These are phyloP conservation scores for Xiphorhynchus erythropygius DNA, from an alignment of 2,797 vertebrate genomes.

Conservation along the genomic window DNA sequence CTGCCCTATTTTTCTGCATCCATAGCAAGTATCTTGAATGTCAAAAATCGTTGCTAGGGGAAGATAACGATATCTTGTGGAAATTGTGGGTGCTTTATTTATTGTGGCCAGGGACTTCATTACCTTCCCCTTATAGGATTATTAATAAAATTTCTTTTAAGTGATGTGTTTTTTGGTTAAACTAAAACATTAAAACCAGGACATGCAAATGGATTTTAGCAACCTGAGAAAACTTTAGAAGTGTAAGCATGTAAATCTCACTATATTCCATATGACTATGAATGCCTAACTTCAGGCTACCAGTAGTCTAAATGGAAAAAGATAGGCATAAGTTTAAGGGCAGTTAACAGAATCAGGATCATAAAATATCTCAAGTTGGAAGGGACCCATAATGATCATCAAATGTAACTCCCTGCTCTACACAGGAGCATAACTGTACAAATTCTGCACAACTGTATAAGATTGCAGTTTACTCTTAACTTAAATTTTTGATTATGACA, in stretches of 20 bases:
- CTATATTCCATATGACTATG: not conserved
- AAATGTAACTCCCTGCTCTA: not conserved
- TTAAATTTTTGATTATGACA: not conserved
- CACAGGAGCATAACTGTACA: accelerated
- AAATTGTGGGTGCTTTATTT: constrained; percentile 26
- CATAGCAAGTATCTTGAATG: constrained; percentile 41
- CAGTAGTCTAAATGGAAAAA: not conserved
- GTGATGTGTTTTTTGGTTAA: not conserved
- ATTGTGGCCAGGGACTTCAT: not conserved
- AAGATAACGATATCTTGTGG: constrained; percentile 29
- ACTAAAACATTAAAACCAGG: not conserved
- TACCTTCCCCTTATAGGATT: not conserved
- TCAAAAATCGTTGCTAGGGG: constrained; percentile 43
- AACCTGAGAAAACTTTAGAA: not conserved
- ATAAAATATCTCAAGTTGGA: not conserved
- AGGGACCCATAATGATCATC: not conserved
- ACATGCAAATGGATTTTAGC: not conserved
- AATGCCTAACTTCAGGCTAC: not conserved
- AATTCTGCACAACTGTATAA: not conserved
- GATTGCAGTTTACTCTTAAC: not conserved
- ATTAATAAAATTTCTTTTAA: not conserved
- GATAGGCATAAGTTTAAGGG: not conserved
- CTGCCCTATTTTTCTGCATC: constrained; percentile 43
- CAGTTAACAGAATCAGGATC: not conserved
- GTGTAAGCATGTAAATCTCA: not conserved